Conservation (phyloP, 2,113 vertebrate genomes). For the Rafetus swinhoei region DNA sequence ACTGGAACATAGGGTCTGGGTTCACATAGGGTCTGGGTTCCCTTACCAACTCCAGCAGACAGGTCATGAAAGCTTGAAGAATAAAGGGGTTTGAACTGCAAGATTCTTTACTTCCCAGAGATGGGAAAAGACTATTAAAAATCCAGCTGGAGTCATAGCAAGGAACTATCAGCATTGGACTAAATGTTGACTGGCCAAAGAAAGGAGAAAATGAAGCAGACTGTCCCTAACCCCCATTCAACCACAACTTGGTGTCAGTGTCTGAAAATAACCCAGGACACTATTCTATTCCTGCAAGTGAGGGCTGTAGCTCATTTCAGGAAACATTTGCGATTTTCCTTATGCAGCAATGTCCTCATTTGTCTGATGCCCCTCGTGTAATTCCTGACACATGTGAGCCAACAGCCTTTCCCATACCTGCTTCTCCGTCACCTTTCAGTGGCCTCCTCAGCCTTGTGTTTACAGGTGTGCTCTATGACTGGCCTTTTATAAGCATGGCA, state of each 20-base stretch:
- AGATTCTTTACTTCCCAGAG: no score
- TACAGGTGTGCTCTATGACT: background rate
- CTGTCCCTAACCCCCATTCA: background rate
- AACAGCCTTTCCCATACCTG: background rate
- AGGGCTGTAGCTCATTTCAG: background rate
- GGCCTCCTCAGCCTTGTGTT: rapidly evolving
- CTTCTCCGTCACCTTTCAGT: background rate
- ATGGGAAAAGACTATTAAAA: no score
- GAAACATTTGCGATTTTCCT: background rate
- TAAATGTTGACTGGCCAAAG: no score
- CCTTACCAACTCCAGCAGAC: no score
- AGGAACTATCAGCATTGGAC: no score
- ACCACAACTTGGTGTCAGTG: background rate
- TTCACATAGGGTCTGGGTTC: no score
- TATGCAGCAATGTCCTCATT: background rate
- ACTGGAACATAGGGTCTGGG: no score
- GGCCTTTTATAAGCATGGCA: rapidly evolving
- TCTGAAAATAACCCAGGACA: background rate
- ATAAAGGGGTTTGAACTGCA: no score
- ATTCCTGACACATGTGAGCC: background rate
- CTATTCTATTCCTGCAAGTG: background rate
- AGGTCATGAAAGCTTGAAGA: no score
- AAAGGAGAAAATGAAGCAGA: background rate
- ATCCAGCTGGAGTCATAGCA: no score
- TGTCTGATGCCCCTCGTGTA: background rate